Evolutionary conservation across 2,113 vertebrate species (phyloP).

Genomic region (Myanophis thanlyinensis): DNA sequence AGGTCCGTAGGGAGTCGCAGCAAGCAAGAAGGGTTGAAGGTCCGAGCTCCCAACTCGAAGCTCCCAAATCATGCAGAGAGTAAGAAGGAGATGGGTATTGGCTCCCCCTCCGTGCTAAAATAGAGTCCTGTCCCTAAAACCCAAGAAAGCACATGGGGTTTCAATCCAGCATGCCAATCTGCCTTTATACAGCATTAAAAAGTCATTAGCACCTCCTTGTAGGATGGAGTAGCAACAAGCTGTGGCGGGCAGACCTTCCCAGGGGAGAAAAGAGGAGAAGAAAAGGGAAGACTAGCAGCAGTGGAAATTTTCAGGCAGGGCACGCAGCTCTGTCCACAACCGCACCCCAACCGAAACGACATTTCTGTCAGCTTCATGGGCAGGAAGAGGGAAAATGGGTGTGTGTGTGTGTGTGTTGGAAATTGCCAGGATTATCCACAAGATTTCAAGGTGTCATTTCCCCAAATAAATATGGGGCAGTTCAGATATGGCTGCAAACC

Average conservation of each 20-base stretch:
- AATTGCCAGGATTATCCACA: neutral
- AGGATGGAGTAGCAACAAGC: neutral
- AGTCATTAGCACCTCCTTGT: constrained; percentile 22
- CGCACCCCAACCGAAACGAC: too few species aligned
- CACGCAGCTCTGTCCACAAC: neutral
- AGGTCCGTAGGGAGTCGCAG: accelerated
- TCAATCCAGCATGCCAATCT: neutral
- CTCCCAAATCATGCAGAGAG: neutral
- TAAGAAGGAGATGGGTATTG: neutral
- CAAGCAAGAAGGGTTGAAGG: accelerated
- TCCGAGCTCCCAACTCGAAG: too few species aligned
- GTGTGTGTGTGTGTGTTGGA: too few species aligned
- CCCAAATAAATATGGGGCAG: too few species aligned
- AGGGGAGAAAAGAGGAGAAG: neutral
- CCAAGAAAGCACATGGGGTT: neutral
- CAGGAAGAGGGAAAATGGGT: neutral
- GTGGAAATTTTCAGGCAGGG: neutral
- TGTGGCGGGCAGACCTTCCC: neutral
- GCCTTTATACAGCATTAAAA: constrained; percentile 10
- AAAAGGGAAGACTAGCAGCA: neutral
- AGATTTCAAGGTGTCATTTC: neutral
- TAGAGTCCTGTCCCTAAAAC: neutral
- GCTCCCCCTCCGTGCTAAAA: neutral
- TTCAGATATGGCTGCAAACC: too few species aligned
- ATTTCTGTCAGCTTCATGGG: neutral